These are phyloP conservation scores for Odontesthes bonariensis DNA, from an alignment of 2,113 vertebrate genomes.

Conservation along the genomic window DNA sequence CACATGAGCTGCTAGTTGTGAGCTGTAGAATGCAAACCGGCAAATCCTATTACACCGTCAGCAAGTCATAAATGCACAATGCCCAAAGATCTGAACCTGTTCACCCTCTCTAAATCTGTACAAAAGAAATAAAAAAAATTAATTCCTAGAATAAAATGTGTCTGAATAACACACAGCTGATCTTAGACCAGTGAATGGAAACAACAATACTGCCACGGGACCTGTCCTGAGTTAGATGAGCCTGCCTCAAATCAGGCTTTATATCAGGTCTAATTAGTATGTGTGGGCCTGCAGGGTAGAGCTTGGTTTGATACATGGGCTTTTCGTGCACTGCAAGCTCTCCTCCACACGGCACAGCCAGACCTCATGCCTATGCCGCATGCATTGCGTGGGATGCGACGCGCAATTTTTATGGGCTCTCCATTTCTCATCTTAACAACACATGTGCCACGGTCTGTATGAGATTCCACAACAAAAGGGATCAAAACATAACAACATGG, in stretches of 20 bases:
- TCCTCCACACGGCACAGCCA: constrained; percentile 75
- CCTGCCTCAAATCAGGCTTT: constrained; percentile 77
- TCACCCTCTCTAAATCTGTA: constrained; percentile 63
- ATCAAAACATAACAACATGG: constrained; percentile 66
- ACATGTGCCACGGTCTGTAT: constrained; percentile 74
- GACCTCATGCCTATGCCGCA: constrained; percentile 68
- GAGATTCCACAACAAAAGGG: constrained; percentile 70
- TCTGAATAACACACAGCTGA: constrained; percentile 60
- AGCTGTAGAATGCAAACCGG: constrained; percentile 58
- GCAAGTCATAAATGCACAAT: constrained; percentile 45
- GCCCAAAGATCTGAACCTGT: constrained; percentile 44
- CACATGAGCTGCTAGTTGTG: constrained; percentile 86
- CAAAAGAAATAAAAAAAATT: constrained; percentile 24
- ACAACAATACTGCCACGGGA: constrained; percentile 68
- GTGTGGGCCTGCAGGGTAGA: constrained; percentile 71
- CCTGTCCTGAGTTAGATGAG: constrained; percentile 69
- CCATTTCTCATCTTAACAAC: constrained; percentile 70
- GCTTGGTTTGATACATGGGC: constrained; percentile 74
- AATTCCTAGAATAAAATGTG: constrained; percentile 21
- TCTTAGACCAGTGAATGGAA: constrained; percentile 66
- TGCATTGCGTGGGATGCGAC: constrained; percentile 74
- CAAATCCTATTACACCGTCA: constrained; percentile 59
- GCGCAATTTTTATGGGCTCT: constrained; percentile 72
- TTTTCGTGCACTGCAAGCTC: constrained; percentile 74
- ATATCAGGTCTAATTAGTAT: constrained; percentile 80